phyloP scores from a whole-genome alignment of 2,797 vertebrate species.

The Oreonectes daqikongensis region DNA sequence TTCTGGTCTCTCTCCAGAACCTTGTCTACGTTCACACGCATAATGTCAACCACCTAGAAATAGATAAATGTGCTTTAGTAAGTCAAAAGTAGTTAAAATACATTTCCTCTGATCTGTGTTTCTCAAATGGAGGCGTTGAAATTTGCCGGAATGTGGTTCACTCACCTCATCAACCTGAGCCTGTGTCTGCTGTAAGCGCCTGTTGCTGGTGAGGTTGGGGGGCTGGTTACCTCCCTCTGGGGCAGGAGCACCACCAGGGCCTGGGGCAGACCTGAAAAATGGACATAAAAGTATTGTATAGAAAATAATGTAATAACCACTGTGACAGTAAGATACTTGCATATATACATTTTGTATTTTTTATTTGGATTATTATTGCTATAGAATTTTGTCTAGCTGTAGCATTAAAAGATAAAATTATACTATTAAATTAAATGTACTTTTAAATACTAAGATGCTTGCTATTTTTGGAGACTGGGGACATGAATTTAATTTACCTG shows the following conservation, averaged over 20 bases:
- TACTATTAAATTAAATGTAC: neutral
- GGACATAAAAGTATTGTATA: slow-evolving; percentile 18
- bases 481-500: neutral
- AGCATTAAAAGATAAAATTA: neutral
- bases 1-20: slow-evolving; percentile 95
- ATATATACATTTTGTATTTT: neutral
- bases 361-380: neutral
- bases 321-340: neutral
- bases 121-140: neutral
- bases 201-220: slow-evolving; percentile 93
- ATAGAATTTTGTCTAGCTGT: neutral
- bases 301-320: neutral
- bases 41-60: slow-evolving; percentile 90
- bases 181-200: slow-evolving; percentile 93
- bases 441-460: neutral
- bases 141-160: neutral
- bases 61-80: neutral
- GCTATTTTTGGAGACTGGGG: neutral
- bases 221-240: slow-evolving; percentile 79
- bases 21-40: slow-evolving; percentile 96
- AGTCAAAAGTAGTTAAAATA: no score
- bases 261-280: slow-evolving; percentile 82
- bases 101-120: no score
- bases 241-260: slow-evolving; percentile 76
- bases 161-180: slow-evolving; percentile 95